Evolutionary conservation across 2,888 invertebrate species (phyloP), one percentile per base, ranked within the genome.

Genomic region (Catotricha subobsoleta): DNA sequence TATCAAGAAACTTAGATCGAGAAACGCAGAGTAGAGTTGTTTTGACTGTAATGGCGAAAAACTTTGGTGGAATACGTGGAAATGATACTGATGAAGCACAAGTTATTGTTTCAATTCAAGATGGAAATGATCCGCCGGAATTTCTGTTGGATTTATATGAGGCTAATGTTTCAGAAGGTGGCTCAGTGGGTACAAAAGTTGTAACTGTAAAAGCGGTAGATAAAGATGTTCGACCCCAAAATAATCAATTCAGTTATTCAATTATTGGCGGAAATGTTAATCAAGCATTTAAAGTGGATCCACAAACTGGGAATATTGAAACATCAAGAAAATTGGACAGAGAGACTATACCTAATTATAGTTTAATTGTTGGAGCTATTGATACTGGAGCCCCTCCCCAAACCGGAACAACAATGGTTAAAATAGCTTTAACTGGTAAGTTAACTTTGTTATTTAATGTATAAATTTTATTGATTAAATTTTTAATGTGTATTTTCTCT

Each of bases 1-100:
- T 94, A 0, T 79, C 87, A 0, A 69, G 81, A 44, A 76, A 76
- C 54, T 68, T 83, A 46, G 88, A 90, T 50, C 69, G 88, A 42
- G 88, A 90, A 64, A 86, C 86, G 0, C 87, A 88, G 60, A 87
- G 80, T 54, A 70, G 90, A 44, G 87, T 87, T 2, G 83, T 90
- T 0, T 62, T 94, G 9, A 88, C 88, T 1, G 90, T 92, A 0
- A 72, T 94, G 67, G 92, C 92, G 0, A 95, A 95, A 64, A 95
- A 95, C 57, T 76, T 78, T 39, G 94, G 94, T 12, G 86, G 90
- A 15, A 91, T 95, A 49, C 72, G 80, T 29, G 94, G 94, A 3
- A 91, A 92, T 56, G 92, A 94, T 54, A 92, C 91, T 0, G 92
- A 91, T 55, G 90, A 88, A 63, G 92, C 92, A 3, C 87, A 88